phyloP scores from a whole-genome alignment of 2,113 vertebrate species.

The Plotosus lineatus region DNA sequence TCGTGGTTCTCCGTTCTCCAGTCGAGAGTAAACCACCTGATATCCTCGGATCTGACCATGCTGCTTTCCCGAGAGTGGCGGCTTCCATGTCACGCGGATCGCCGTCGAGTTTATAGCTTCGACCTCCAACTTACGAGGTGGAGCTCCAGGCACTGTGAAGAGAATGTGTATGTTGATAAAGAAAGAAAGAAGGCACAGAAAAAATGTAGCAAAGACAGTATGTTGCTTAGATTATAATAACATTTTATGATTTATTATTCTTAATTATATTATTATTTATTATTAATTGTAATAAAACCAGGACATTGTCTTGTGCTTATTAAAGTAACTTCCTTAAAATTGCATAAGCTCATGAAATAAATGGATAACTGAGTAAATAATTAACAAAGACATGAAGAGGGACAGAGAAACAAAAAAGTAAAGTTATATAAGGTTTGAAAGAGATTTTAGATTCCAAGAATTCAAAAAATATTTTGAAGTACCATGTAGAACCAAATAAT shows the following conservation, averaged over 20 bases:
- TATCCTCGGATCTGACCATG: slow-evolving; percentile 92
- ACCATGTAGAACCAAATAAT: not conserved
- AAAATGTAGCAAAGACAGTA: not conserved
- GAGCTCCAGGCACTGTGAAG: slow-evolving; percentile 88
- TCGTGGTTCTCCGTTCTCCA: slow-evolving; percentile 86
- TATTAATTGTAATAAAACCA: no score
- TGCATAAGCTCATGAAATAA: no score
- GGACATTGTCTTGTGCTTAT: no score
- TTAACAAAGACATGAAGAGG: not conserved
- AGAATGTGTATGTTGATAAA: not conserved
- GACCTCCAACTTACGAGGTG: slow-evolving; percentile 88
- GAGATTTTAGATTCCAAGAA: not conserved
- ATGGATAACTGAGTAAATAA: not conserved
- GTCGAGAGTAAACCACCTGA: slow-evolving; percentile 87
- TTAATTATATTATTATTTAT: no score
- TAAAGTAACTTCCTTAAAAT: no score
- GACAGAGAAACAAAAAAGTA: not conserved
- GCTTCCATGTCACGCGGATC: slow-evolving; percentile 88
- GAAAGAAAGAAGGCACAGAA: not conserved
- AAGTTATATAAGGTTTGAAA: not conserved
- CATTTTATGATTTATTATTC: not conserved
- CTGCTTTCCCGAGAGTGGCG: slow-evolving; percentile 86
- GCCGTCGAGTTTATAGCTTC: slow-evolving; percentile 89
- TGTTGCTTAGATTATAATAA: not conserved
- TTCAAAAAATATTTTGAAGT: not conserved